These are phyloP conservation scores for Lutjanus argentimaculatus DNA, from an alignment of 2,797 vertebrate genomes.

Conservation along the genomic window DNA sequence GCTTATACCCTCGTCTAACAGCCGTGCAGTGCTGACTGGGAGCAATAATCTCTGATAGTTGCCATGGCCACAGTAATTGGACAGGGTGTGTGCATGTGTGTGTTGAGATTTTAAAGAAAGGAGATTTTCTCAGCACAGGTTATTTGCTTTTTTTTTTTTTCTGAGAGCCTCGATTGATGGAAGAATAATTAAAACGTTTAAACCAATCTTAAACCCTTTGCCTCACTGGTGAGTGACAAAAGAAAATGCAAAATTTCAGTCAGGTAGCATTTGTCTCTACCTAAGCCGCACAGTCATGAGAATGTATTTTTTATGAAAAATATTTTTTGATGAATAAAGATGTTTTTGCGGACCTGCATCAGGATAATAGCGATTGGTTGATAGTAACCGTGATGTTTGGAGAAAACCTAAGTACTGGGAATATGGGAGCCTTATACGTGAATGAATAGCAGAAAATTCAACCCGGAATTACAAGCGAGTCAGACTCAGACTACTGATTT, in stretches of 20 bases:
- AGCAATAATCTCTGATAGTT: constrained; percentile 85
- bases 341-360: too few species aligned
- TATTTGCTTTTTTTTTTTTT: neutral
- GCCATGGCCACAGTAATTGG: constrained; percentile 84
- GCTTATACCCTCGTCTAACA: constrained; percentile 72
- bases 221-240: neutral
- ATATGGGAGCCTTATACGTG: too few species aligned
- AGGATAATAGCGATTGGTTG: too few species aligned
- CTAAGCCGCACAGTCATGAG: neutral
- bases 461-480: too few species aligned
- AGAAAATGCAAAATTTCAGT: neutral
- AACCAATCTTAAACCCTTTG: constrained; percentile 9
- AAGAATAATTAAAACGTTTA: constrained; percentile 17
- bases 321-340: too few species aligned
- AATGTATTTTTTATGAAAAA: neutral
- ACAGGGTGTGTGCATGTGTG: constrained; percentile 40
- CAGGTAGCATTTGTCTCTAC: too few species aligned
- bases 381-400: too few species aligned
- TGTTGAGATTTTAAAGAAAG: constrained; percentile 57
- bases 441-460: too few species aligned
- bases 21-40: constrained; percentile 74
- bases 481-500: too few species aligned
- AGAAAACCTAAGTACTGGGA: too few species aligned
- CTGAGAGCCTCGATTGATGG: neutral
- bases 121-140: constrained; percentile 33